Conservation (phyloP, 2,113 vertebrate genomes). For the Varanus salvator region DNA sequence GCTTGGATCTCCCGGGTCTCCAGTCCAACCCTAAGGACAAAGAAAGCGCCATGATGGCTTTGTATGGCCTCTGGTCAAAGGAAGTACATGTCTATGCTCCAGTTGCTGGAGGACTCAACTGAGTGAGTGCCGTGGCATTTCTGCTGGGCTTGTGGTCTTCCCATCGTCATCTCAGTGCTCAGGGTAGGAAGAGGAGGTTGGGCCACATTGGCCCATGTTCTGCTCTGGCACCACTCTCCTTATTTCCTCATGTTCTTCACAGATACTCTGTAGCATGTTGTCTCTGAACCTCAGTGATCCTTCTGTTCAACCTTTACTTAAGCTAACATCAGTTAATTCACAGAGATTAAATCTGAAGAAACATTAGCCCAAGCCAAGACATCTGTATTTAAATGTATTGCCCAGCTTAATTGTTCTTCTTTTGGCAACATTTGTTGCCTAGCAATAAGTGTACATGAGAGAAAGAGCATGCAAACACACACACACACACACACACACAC, state of each 20-base stretch:
- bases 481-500: neutral
- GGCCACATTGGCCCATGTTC: neutral
- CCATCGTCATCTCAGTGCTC: too few relatives aligned
- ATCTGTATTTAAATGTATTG: neutral
- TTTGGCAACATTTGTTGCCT: neutral
- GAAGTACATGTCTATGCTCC: too few relatives aligned
- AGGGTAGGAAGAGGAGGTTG: too few relatives aligned
- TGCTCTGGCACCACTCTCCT: too few relatives aligned
- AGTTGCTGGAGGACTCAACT: too few relatives aligned
- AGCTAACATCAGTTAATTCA: neutral
- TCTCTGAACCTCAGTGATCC: neutral
- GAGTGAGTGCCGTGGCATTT: too few relatives aligned
- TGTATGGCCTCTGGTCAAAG: too few relatives aligned
- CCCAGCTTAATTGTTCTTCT: neutral
- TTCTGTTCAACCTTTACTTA: neutral
- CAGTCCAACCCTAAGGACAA: too few relatives aligned
- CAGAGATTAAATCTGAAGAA: neutral
- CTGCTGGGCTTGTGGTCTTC: too few relatives aligned
- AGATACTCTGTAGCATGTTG: neutral
- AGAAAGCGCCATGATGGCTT: too few relatives aligned
- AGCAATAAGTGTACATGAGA: conserved; percentile 21
- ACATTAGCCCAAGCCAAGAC: neutral
- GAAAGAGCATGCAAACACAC: neutral
- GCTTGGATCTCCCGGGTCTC: too few relatives aligned
- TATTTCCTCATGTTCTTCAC: too few relatives aligned